Base-by-base conservation (phyloP, 2,888 invertebrate species). In the Deroplatys truncata region DNA sequence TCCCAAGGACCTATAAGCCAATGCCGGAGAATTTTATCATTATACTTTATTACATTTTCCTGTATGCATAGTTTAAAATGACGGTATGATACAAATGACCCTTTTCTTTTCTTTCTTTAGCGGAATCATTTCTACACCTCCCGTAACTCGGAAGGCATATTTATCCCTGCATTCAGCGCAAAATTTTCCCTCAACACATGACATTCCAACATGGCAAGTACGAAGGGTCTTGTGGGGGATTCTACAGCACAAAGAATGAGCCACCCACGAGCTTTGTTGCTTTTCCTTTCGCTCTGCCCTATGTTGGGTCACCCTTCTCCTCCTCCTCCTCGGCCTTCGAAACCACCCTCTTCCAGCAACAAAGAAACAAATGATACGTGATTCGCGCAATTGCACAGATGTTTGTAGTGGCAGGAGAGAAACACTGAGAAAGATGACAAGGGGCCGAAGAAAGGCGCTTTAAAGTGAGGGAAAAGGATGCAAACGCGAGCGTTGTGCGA, bases 321-420 rank as follows among this genome's bases (percentile, higher is more conserved):
- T 56, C 56, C 49, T 49, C 49, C 16, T 15, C 56, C 56, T 56
- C 85, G 28, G 4, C 43, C 43, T 20, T 49, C 35, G 28, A 43
- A n/a, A 31, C 31, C 49, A 43, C 28, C 49, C 49, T 31, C 43
- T 28, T 49, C 82, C 83, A 82, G 83, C 87, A 87, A 87, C 87
- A 87, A 87, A 87, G 87, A 87, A 82, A 87, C 87, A 87, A 87
- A 87, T 83, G 87, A 87, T 87, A 82, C 82, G 31, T 25, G 87
- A 87, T 82, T 72, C 87, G 31, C 49, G 87, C 87, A 87, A 87
- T 87, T 87, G 72, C 87, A 87, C 87, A 87, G 87, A 87, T 86
- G 86, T 86, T 86, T 86, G 86, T 85, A 49, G 85, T 49, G 56
- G 85, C 56, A 85, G 84, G n/a, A 88, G 84, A 49, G 83, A 84